Base-by-base conservation (phyloP, 1,140 invertebrate genomes). In the Doryteuthis pealeii region DNA sequence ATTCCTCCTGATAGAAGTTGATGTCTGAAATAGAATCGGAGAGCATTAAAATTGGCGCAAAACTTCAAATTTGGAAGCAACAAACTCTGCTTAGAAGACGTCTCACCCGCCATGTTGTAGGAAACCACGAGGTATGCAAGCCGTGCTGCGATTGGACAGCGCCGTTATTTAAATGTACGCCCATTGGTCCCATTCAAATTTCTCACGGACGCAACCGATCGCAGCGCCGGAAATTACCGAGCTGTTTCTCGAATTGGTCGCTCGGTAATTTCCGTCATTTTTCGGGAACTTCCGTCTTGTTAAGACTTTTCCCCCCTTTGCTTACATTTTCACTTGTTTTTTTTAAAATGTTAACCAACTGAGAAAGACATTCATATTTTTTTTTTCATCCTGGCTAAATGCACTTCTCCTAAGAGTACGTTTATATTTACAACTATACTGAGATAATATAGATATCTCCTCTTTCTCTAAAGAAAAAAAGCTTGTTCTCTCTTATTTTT, bases 81-180 rank as follows among this genome's bases (percentile, higher is more conserved):
- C 80, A 84, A 83, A 82, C 75, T 79, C 79, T 40, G 4, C 80
- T 84, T 83, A 84, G 83, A 85, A 81, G 81, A 82, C 81, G 81
- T 83, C 85, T 86, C 84, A 87, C 85, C 85, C 85, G 85, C 85
- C 85, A 87, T 87, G 79, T 86, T 87, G 85, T 81, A 85, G 84
- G 84, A 83, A 79, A 82, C 84, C 84, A 84, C 84, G 81, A 82
- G 81, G 80, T 83, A 78, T 84, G 75, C 77, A 77, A 85, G 74
- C 62, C 72, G 71, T 67, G 32, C 74, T 79, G 70, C 83, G 79
- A 86, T 87, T 87, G 84, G 84, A 75, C 73, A 74, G 74, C 30
- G 15, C 30, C 66, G 31, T 68, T 68, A 28, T 32, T 33, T 68
- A 68, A 31, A 22, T 33, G 32, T 10, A 22, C 30, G 15, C 15